Evolutionary conservation across 1,140 invertebrate species (phyloP).

Genomic region (Macrocentrus cingulum): DNA sequence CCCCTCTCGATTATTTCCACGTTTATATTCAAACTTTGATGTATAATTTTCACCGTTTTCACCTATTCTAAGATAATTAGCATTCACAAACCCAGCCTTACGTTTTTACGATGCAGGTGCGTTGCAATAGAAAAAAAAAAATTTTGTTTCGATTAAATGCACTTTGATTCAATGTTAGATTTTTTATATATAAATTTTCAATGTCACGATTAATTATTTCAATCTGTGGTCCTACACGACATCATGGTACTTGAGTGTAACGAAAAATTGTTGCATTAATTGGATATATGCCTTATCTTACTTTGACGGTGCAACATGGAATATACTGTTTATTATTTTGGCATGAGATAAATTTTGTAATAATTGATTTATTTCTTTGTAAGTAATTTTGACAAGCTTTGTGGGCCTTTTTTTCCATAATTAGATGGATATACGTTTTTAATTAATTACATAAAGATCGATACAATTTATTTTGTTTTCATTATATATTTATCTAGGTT

Average conservation of each 20-base stretch:
- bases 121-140: not conserved
- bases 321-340: slow-evolving; percentile 27
- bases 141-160: slow-evolving; percentile 27
- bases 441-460: not conserved
- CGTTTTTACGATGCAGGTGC: not conserved
- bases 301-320: slow-evolving; percentile 43
- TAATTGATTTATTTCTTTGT: too few relatives aligned
- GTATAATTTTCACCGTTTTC: not conserved
- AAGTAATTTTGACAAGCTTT: too few relatives aligned
- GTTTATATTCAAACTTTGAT: too few relatives aligned
- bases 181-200: slow-evolving; percentile 37
- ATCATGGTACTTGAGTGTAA: slow-evolving; percentile 9
- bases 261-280: slow-evolving; percentile 21
- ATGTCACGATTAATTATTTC: slow-evolving; percentile 3
- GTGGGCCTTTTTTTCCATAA: too few relatives aligned
- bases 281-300: slow-evolving; percentile 48
- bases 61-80: not conserved
- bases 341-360: too few relatives aligned
- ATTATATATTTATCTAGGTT: slow-evolving; percentile 4
- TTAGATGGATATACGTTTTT: too few relatives aligned
- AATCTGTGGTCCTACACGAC: slow-evolving; percentile 14
- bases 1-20: too few relatives aligned
- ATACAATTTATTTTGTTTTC: slow-evolving; percentile 2
- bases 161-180: slow-evolving; percentile 38
- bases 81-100: too few relatives aligned